Conservation (phyloP, 2,888 invertebrate genomes). For the Stratiomys singularior region DNA sequence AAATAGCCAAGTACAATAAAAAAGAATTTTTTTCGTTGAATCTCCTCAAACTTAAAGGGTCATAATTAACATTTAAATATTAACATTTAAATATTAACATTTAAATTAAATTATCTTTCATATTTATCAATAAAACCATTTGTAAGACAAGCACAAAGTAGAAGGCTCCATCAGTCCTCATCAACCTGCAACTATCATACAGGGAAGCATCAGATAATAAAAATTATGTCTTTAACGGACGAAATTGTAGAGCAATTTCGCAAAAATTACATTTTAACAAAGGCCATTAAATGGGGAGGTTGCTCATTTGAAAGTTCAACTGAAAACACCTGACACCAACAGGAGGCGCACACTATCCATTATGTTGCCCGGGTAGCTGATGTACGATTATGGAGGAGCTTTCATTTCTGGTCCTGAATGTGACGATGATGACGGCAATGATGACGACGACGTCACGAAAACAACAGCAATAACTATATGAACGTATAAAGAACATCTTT, state of each 20-base stretch:
- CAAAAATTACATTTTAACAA: conserved; percentile 37
- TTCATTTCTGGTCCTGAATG: background rate
- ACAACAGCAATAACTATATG: too few relatives aligned
- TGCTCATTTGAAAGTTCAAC: conserved; percentile 23
- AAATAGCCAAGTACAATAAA: too few relatives aligned
- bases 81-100: too few relatives aligned
- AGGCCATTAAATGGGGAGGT: conserved; percentile 10
- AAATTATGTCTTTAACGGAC: conserved; percentile 2
- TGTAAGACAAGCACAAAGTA: background rate
- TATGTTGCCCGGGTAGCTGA: background rate
- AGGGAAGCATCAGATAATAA: background rate
- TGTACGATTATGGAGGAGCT: background rate
- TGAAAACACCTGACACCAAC: conserved; percentile 32
- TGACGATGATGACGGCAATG: background rate
- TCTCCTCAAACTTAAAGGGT: too few relatives aligned
- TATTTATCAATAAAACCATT: conserved; percentile 11
- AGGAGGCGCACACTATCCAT: conserved; percentile 9
- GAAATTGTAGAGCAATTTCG: conserved; percentile 10
- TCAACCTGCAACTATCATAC: background rate
- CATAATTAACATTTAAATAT: too few relatives aligned
- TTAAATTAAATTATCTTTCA: background rate
- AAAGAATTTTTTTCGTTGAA: too few relatives aligned
- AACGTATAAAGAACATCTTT: background rate
- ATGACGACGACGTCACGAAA: too few relatives aligned
- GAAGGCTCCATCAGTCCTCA: background rate